Base-by-base conservation (phyloP, 2,888 invertebrate genomes). In the Leptogaster cylindrica region DNA sequence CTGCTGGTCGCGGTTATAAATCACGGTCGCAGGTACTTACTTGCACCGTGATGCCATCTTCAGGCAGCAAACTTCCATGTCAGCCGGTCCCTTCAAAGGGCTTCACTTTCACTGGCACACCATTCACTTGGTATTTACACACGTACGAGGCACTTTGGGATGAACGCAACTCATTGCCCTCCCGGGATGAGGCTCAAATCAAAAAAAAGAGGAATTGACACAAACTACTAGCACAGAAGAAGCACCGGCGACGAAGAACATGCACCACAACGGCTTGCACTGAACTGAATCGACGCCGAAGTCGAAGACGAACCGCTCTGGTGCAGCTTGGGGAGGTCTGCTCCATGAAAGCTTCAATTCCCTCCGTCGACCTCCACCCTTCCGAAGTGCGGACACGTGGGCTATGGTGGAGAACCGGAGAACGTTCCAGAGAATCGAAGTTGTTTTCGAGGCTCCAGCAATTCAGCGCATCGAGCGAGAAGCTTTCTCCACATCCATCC, bases 11-110 rank as follows among this genome's bases (percentile, higher is more conserved):
- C 12, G 31, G 28, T 28, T 44, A 44, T 41, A n/a, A 44, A 55
- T 48, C 48, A 48, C 6, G 10, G 7, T 1, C 8, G 28, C n/a
- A 18, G 39, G 20, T 61, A 61, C 61, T 44, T 61, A 61, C 61
- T 61, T 61, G 61, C 61, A 61, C 44, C 61, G 61, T 27, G 61
- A 61, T 61, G 61, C 61, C 61, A 61, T 61, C 61, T 61, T 61
- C 61, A 61, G 18, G 61, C 61, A 61, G 61, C 61, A 61, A 25
- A 61, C 61, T 31, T 61, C 61, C 61, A 61, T 61, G 12, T 44
- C 44, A 16, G 61, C 41, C 23, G 25, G 27, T 12, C 27, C 14
- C 27, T 28, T 61, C 20, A 28, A 52, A 52, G 33, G 33, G 23
- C 36, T 36, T 36, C 55, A 55, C 55, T 55, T 55, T 55, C 55